Evolutionary conservation across 1,140 invertebrate genomes (phyloP).

Genomic region (Acromyrmex heyeri): DNA sequence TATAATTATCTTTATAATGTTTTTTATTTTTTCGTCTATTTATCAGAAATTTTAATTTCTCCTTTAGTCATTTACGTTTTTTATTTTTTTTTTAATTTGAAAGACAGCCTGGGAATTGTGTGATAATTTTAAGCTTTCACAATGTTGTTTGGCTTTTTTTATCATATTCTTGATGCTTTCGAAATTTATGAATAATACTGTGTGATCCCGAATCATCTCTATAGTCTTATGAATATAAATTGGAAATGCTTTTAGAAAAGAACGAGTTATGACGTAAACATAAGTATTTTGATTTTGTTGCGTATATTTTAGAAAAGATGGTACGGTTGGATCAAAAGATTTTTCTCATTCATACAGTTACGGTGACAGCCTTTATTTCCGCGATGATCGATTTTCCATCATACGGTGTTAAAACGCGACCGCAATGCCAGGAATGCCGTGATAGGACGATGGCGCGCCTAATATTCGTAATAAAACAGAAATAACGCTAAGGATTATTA

Average conservation of each 20-base stretch:
- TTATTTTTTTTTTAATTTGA: not conserved
- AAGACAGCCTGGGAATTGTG: not conserved
- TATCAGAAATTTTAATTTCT: not conserved
- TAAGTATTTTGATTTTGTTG: conserved; percentile 28
- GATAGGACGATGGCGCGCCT: not conserved
- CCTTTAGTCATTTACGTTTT: not conserved
- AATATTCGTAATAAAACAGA: conserved; percentile 49
- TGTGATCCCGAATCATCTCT: not conserved
- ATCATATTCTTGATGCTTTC: not conserved
- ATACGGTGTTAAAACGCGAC: not conserved
- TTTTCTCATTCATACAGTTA: conserved; percentile 38
- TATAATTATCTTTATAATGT: not conserved
- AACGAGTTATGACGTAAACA: conserved; percentile 10
- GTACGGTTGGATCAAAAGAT: conserved; percentile 1
- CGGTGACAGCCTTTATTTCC: conserved; percentile 38
- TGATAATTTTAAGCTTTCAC: not conserved
- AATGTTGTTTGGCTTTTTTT: not conserved
- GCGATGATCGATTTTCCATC: conserved; percentile 47
- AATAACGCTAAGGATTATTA: conserved; percentile 19
- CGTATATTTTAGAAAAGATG: conserved; percentile 14
- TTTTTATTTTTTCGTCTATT: not conserved
- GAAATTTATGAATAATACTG: conserved; percentile 27
- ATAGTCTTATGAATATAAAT: not conserved
- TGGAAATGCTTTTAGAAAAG: not conserved
- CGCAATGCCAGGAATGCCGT: conserved; percentile 11